Base-by-base conservation (phyloP, 1,140 invertebrate genomes). In the Lineus longissimus region DNA sequence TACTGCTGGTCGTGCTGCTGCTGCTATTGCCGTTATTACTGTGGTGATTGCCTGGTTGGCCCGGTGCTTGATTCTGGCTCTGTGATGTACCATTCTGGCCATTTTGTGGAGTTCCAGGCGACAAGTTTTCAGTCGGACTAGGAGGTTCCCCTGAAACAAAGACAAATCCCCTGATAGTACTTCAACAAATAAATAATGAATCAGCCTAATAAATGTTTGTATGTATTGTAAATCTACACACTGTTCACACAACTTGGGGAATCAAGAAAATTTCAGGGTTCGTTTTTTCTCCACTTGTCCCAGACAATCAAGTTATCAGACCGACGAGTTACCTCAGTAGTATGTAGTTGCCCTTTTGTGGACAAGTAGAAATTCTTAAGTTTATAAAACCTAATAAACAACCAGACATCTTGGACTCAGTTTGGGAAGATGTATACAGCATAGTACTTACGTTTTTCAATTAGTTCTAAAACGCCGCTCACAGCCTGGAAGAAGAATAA, bases 81-180 rank as follows among this genome's bases (percentile, higher is more conserved):
- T 87, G 73, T 88, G 87, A 73, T 36, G 86, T 87, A 64, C 85
- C 86, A 72, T 87, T 88, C 72, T 87, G 87, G 54, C 86, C 86
- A 67, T 86, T 91, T 81, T 93, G 91, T 15, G 92, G 93, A 82
- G 33, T 36, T 4, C 15, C 33, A 36, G 33, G 33, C 33, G 33
- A 36, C 33, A 7, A 15, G 33, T 36, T 36, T 36, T 95, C 92
- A 54, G 90, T 90, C 82, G 94, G 92, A 83, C 91, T 93, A 74
- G 91, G 90, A 74, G 89, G 86, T 74, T 91, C 90, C 65, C 71
- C 74, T 71, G 61, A n/a, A n/a, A n/a, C n/a, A 63, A 55, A 55
- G 33, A 60, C 19, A 36, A 40, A 25, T n/a, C 17, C 62, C 59
- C 45, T 61, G 61, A n/a, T 67, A 47, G 31, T 41, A 60, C 1